Base-by-base conservation (phyloP, 2,888 invertebrate species). In the Drosophila anceps region DNA sequence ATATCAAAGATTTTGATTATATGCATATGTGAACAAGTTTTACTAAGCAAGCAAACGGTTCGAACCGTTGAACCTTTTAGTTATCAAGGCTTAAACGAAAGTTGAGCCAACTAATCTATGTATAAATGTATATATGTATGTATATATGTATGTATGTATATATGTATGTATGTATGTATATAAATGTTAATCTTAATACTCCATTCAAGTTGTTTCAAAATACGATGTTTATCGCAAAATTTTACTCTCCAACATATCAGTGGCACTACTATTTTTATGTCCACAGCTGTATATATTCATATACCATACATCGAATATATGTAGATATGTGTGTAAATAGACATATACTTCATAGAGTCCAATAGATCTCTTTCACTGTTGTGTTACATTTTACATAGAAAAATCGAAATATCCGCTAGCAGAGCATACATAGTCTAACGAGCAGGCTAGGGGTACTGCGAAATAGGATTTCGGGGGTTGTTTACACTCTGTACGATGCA, bases 391-490 rank as follows among this genome's bases (percentile, higher is more conserved):
- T 55, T 41, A 13, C 20, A 24, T 27, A 5, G 12, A 4, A 2
- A 39, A 58, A 7, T 10, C 18, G 6, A 7, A 18, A 29, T 59
- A 37, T 48, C 15, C 59, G 15, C 9, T 0, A 18, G 48, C 15
- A 37, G 48, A 10, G 59, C 18, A 48, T 48, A 48, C 1, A 57
- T 48, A 61, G 48, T 46, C 24, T 39, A 15, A 44, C 43, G 9
- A 33, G 29, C 41, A 7, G 29, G 60, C 61, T 55, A 44, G 62
- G 86, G 50, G 59, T 64, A 50, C 41, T 37, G 62, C 57, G 31
- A 35, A 29, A 39, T 24, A 41, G 27, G 10, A 58, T 20, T 50
- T 53, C 61, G 59, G 43, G 80, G 69, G 73, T 80, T 76, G 82
- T 69, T 81, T 78, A 53, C 66, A 50, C 29, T 35, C 33, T 18